These are phyloP conservation scores for Caenorhabditis sp. DNA, from an alignment of 2,888 invertebrate genomes.

Conservation along the genomic window DNA sequence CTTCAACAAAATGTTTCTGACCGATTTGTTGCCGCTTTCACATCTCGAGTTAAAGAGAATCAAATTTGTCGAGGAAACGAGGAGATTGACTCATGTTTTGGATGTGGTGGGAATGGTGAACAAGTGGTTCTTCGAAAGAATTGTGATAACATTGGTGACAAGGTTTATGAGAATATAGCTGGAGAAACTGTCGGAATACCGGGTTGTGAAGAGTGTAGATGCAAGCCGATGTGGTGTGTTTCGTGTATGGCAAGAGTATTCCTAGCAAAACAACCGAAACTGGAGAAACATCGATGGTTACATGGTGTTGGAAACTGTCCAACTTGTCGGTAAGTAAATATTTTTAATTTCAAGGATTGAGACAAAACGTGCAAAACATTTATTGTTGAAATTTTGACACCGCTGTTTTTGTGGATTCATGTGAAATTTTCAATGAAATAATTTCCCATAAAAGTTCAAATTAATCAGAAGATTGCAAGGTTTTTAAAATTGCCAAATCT, in stretches of 20 bases:
- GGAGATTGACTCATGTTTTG: not conserved
- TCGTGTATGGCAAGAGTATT: conserved; percentile 4
- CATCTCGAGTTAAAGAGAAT: not conserved
- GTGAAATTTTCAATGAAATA: no score
- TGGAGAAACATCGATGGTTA: not conserved
- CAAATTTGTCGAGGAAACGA: not conserved
- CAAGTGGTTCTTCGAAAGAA: not conserved
- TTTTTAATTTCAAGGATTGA: not conserved
- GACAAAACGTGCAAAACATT: no score
- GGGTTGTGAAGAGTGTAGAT: not conserved
- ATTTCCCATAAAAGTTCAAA: no score
- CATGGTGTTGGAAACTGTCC: not conserved
- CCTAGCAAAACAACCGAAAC: not conserved
- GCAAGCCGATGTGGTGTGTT: conserved; percentile 2
- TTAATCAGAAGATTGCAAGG: no score
- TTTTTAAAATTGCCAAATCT: no score
- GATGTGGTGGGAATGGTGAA: not conserved
- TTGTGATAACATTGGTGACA: not conserved
- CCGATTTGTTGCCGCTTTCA: not conserved
- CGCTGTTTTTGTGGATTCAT: no score
- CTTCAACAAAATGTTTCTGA: not conserved
- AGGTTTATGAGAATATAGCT: not conserved
- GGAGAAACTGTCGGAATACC: not conserved
- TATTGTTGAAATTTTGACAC: no score
- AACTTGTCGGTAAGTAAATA: conserved; percentile 7